These are phyloP conservation scores for Podarcis siculus DNA, from an alignment of 2,797 vertebrate genomes.

Conservation along the genomic window DNA sequence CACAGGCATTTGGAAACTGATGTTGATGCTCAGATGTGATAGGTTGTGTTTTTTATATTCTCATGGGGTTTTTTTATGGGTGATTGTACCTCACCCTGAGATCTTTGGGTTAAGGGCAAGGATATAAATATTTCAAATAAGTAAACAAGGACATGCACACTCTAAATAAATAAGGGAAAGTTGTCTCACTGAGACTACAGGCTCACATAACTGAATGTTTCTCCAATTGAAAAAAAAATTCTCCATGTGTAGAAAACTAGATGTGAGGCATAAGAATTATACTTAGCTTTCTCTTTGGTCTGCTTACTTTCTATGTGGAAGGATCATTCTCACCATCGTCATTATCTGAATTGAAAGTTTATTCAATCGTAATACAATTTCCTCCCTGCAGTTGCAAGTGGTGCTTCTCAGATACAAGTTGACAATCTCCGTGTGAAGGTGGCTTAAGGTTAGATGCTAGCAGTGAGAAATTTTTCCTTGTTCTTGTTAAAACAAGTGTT, in stretches of 20 bases:
- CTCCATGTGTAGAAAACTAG: neutral
- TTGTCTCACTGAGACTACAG: neutral
- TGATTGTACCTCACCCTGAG: neutral
- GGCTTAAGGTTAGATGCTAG: neutral
- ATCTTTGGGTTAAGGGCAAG: neutral
- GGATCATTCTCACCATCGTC: too few species aligned
- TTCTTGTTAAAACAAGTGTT: neutral
- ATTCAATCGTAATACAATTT: neutral
- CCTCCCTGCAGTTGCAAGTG: neutral
- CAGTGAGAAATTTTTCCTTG: neutral
- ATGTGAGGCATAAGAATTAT: too few species aligned
- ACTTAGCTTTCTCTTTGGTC: neutral
- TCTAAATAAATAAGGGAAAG: neutral
- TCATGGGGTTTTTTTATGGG: neutral
- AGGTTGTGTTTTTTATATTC: neutral
- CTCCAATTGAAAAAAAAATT: neutral
- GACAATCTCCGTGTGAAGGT: neutral
- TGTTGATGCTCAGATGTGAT: too few species aligned
- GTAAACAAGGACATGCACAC: neutral
- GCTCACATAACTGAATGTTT: neutral
- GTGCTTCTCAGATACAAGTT: neutral
- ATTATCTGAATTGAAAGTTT: too few species aligned
- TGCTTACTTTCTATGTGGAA: neutral
- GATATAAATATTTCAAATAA: neutral
- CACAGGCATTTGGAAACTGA: too few species aligned